phyloP scores from a whole-genome alignment of 2,888 invertebrate species.

The Lymantria monacha region DNA sequence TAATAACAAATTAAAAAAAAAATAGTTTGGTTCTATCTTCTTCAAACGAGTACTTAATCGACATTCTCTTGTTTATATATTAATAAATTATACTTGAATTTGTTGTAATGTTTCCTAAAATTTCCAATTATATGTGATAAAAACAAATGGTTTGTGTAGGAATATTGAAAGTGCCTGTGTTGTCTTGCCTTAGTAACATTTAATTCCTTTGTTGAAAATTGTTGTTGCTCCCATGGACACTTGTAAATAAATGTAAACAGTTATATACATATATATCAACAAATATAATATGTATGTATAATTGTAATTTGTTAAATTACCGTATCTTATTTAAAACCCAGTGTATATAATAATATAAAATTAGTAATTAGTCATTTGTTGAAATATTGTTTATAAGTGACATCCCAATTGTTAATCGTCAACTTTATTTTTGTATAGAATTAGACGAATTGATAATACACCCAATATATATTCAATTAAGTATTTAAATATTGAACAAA shows the following conservation, averaged over 20 bases:
- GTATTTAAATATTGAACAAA: no score
- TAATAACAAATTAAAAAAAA: background rate
- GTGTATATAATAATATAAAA: background rate
- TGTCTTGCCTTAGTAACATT: conserved; percentile 56
- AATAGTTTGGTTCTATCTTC: background rate
- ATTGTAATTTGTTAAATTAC: conserved; percentile 18
- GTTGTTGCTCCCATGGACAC: conserved; percentile 23
- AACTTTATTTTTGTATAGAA: background rate
- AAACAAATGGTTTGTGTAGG: conserved; percentile 16
- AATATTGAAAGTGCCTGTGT: conserved; percentile 43
- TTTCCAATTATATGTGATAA: conserved; percentile 12
- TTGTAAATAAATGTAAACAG: conserved; percentile 25
- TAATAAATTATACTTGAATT: background rate
- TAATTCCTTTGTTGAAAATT: conserved; percentile 28
- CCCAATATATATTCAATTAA: no score
- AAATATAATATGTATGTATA: conserved; percentile 12
- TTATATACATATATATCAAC: conserved; percentile 20
- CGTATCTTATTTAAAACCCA: conserved; percentile 10
- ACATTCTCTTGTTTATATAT: background rate
- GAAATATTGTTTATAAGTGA: background rate
- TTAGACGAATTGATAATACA: no score
- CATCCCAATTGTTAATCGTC: background rate
- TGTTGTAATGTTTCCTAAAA: conserved; percentile 1
- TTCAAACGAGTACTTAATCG: background rate
- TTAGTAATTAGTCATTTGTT: background rate